Percentiles rank a stretch among this genome's conserved stretches.
phyloP scores from a whole-genome alignment of 1,140 invertebrate genomes.

The Triops cancriformis region DNA sequence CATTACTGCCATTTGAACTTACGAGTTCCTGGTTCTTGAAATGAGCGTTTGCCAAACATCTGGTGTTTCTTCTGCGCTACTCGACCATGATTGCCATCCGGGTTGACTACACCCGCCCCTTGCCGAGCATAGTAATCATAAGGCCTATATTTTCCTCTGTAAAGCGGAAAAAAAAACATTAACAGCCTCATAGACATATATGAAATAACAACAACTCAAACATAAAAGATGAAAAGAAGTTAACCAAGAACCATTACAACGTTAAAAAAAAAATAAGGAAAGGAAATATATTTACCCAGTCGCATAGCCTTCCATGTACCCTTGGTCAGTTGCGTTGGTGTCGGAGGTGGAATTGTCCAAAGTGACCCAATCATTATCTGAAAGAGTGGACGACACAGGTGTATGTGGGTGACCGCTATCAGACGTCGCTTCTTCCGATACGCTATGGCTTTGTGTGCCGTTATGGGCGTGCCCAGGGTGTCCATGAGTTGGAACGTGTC shows the following conservation, averaged over 20 bases:
- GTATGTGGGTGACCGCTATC: constrained; percentile 32
- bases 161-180: constrained; percentile 16
- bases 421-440: constrained; percentile 38
- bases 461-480: neutral
- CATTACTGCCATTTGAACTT: neutral
- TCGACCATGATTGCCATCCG: constrained; percentile 22
- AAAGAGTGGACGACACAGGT: neutral
- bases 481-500: no score
- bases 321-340: neutral
- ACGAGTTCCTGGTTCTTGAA: constrained; percentile 46
- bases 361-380: constrained; percentile 26
- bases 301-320: neutral
- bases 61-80: constrained; percentile 87
- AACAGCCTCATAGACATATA: constrained; percentile 22
- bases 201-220: neutral
- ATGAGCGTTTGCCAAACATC: constrained; percentile 77
- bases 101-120: neutral
- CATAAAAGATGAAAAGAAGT: neutral
- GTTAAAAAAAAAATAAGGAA: neutral
- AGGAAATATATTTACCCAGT: constrained; percentile 49
- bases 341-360: constrained; percentile 2
- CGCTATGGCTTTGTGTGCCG: constrained; percentile 39
- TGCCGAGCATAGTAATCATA: constrained; percentile 53
- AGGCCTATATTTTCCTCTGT: constrained; percentile 55
- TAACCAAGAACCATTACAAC: no score